phyloP scores from a whole-genome alignment of 2,888 invertebrate species.

The Eutolmus rufibarbis region DNA sequence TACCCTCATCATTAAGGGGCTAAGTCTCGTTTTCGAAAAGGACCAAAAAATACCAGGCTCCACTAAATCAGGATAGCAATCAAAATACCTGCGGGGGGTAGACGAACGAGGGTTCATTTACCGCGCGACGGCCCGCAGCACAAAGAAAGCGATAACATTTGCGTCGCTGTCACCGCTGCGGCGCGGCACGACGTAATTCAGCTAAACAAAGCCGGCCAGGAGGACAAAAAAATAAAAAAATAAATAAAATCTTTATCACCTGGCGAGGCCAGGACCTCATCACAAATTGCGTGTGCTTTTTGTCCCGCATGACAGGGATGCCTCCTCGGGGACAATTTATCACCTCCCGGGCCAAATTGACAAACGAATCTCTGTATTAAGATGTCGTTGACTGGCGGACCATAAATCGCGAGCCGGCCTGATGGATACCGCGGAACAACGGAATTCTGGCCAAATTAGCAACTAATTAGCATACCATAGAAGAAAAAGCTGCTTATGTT shows the following conservation, averaged over 20 bases:
- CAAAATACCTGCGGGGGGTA: neutral
- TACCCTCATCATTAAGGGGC: neutral
- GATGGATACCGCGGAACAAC: neutral
- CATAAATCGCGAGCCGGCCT: neutral
- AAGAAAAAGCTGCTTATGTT: neutral
- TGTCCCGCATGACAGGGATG: neutral
- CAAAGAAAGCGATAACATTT: neutral
- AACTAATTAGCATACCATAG: neutral
- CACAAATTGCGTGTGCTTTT: neutral
- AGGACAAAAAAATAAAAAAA: neutral
- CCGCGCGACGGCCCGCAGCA: neutral
- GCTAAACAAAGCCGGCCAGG: neutral
- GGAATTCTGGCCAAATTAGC: neutral
- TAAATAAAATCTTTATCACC: neutral
- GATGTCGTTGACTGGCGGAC: neutral
- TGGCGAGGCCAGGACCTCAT: neutral
- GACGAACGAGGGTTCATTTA: neutral
- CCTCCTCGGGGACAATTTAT: neutral
- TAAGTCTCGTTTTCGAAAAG: neutral
- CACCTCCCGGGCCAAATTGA: neutral
- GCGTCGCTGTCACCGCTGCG: neutral
- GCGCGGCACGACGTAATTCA: neutral
- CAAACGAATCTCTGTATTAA: neutral
- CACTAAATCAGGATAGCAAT: neutral
- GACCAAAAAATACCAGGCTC: neutral